These are phyloP conservation scores for Ricordea florida DNA, from an alignment of 92 coral and sea anemone species.

Conservation along the genomic window DNA sequence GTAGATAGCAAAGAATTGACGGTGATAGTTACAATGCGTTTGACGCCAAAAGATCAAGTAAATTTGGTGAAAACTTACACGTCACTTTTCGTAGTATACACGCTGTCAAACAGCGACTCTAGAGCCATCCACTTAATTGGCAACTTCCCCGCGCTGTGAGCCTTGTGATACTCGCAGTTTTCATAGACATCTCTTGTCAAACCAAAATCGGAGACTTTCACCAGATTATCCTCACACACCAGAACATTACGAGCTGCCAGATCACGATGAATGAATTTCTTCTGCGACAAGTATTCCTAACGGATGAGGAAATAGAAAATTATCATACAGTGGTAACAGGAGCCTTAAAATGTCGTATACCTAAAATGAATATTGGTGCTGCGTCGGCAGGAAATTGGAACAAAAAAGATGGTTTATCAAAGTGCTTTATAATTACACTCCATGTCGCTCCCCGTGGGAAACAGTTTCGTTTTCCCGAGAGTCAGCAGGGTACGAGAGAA, in stretches of 20 bases:
- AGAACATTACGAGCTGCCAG: conserved; percentile 84
- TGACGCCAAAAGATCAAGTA: neutral
- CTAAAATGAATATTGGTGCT: no score
- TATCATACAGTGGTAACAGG: no score
- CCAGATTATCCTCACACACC: conserved; percentile 80
- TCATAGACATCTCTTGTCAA: conserved; percentile 86
- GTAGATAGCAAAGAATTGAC: no score
- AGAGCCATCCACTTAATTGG: conserved; percentile 93
- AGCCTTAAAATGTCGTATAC: no score
- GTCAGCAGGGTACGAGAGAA: no score
- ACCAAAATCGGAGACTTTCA: conserved; percentile 87
- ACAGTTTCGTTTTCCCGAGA: no score
- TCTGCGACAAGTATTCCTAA: conserved; percentile 90
- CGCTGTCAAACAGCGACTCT: conserved; percentile 75
- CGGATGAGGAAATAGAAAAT: neutral
- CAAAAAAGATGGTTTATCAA: no score
- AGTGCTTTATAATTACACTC: no score
- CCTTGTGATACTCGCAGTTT: conserved; percentile 77
- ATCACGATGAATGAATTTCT: conserved; percentile 86
- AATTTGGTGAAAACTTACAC: conserved; percentile 49
- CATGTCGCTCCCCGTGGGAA: no score
- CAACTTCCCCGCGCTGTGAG: conserved; percentile 68
- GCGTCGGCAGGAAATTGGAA: no score
- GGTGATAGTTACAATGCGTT: no score
- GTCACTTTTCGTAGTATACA: conserved; percentile 77